Evolutionary conservation across 1,140 invertebrate genomes (phyloP), one percentile per base, ranked within the genome.

Genomic region (Anastrepha ludens): DNA sequence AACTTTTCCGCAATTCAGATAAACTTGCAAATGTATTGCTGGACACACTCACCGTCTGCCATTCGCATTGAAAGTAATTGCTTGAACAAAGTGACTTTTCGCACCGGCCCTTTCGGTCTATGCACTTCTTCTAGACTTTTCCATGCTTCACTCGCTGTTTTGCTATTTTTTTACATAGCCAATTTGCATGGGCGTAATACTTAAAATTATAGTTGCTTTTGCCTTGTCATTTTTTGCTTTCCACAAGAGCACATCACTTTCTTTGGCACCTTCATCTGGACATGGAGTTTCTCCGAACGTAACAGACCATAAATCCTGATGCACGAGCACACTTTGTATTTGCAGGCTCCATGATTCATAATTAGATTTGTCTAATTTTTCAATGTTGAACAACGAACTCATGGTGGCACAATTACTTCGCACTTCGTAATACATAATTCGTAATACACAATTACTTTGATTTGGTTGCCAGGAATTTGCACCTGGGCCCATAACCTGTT

Each of bases 81-180:
- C 44, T 89, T 89, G n/a, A 87, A 88, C 11, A 89, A 67, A n/a
- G 85, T 65, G 8, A 89, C 87, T 62, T 87, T 87, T 8, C 87
- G 55, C 78, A 67, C 78, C 7, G 88, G 88, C 15, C 86, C 88
- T n/a, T n/a, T n/a, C n/a, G n/a, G n/a, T n/a, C n/a, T n/a, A n/a
- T n/a, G n/a, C n/a, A n/a, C n/a, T n/a, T 87, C 60, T 13, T 70
- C 15, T 55, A 89, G 29, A 6, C 2, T 41, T 8, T 62, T 86
- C 88, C 88, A 89, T 50, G 85, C 85, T 55, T 87, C 64, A 15
- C 9, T 78, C 3, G 88, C 39, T 47, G 85, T 81, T 20, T 67
- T 60, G 15, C 64, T 60, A 7, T 78, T 87, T 81, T 81, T 87
- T 89, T 17, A 88, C 78, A 62, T 87, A 58, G 29, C 13, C 58